Evolutionary conservation across 2,888 invertebrate genomes (phyloP), one percentile per base, ranked within the genome.

Genomic region (Metopia argyrocephala): DNA sequence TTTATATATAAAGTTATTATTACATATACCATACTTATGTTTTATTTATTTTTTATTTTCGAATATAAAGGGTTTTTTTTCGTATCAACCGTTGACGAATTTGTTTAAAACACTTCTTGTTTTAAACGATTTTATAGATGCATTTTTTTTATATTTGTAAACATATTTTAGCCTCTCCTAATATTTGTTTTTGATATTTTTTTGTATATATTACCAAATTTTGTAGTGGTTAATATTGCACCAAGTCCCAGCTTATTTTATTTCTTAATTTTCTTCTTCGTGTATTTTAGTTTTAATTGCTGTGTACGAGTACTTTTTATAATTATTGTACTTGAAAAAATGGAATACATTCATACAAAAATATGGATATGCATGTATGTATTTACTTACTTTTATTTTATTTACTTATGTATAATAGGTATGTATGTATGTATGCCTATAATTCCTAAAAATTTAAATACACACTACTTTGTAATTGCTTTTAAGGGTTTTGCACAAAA

Each of bases 201-300:
- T 62, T n/a, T 25, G 54, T 18, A 21, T 45, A 5, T 25, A 27
- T 54, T 62, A 45, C 54, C 18, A 70, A 70, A 52, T 15, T 21
- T 62, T 45, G 48, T 28, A 66, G 45, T 28, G 61, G 48, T 52
- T 18, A 61, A 70, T 79, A 79, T 79, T 79, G 79, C 79, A 79
- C 79, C 65, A 74, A 79, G 79, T 79, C 79, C 79, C 79, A 79
- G 79, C 79, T 65, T 64, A 52, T 50, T 50, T 57, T 64, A 52
- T 50, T 38, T 23, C 25, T 78, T 61, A 25, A 31, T 28, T 28
- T 52, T 54, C 48, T 48, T 50, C 5, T 3, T 38, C 21, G 27
- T 52, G 15, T 21, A 5, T 64, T 20, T 20, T 28, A 12, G 15
- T 23, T 15, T 50, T 50, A 52, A 12, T 69, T 57, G 23, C 23